These are phyloP conservation scores for Xestobium rufovillosum DNA, from an alignment of 2,888 invertebrate genomes.

Conservation along the genomic window DNA sequence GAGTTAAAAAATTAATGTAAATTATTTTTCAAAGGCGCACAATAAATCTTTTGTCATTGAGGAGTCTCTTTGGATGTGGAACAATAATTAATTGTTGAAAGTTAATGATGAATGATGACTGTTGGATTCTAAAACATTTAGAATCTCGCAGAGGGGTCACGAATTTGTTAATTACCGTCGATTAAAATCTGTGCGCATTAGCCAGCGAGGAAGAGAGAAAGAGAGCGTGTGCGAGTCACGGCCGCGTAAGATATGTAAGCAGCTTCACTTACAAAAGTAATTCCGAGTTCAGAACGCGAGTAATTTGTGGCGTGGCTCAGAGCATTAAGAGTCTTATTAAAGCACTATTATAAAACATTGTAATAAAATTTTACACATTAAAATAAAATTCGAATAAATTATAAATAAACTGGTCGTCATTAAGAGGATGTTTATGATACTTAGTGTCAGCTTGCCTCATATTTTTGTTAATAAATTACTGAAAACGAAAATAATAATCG, in stretches of 20 bases:
- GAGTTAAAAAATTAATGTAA: constrained; percentile 41
- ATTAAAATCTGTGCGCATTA: constrained; percentile 34
- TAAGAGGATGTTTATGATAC: constrained; percentile 44
- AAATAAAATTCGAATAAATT: constrained; percentile 47
- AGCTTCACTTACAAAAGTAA: constrained; percentile 18
- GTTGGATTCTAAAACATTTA: constrained; percentile 40
- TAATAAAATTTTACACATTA: constrained; percentile 47
- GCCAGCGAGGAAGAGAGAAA: constrained; percentile 3
- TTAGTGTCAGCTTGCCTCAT: constrained; percentile 42
- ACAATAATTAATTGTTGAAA: constrained; percentile 43
- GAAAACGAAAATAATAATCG: constrained; percentile 44
- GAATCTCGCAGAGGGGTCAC: constrained; percentile 39
- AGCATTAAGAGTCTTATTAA: constrained; percentile 44
- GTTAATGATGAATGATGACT: constrained; percentile 44
- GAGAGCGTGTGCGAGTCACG: constrained; percentile 15
- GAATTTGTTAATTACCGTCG: constrained; percentile 44
- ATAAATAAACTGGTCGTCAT: constrained; percentile 45
- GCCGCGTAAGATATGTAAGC: constrained; percentile 11
- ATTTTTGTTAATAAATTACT: constrained; percentile 46
- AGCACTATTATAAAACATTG: constrained; percentile 46
- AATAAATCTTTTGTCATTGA: constrained; percentile 44
- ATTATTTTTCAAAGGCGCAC: constrained; percentile 41
- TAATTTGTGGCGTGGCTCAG: constrained; percentile 40
- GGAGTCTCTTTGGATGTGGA: constrained; percentile 31
- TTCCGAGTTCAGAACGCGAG: constrained; percentile 25